phyloP scores from a whole-genome alignment of 1,140 invertebrate genomes.

The Drosophila biarmipes region DNA sequence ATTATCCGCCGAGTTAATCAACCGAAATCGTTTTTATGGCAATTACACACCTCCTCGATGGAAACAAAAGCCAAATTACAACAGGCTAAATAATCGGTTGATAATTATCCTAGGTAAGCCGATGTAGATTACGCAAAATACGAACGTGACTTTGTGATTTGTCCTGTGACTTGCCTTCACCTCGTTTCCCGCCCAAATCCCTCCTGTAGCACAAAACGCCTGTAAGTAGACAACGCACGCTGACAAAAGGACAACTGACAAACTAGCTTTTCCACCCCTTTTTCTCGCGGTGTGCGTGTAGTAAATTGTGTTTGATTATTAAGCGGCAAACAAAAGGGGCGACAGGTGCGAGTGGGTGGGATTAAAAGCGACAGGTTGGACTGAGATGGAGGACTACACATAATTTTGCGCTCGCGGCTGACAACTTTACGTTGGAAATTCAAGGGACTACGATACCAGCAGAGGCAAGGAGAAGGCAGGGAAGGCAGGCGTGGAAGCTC shows the following conservation, averaged over 20 bases:
- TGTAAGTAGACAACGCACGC: conserved; percentile 20
- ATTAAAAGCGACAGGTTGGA: not conserved
- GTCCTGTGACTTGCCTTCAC: conserved; percentile 17
- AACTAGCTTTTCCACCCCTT: conserved; percentile 3
- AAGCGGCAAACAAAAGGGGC: conserved; percentile 32
- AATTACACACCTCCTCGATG: conserved; percentile 14
- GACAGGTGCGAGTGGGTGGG: conserved; percentile 23
- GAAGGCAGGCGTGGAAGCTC: not conserved
- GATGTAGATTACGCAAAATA: conserved; percentile 41
- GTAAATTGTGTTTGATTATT: conserved; percentile 55
- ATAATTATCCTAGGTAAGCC: conserved; percentile 52
- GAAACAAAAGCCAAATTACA: conserved; percentile 6
- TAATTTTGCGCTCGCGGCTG: conserved; percentile 49
- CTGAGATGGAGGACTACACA: conserved; percentile 21
- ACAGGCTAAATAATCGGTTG: conserved; percentile 22
- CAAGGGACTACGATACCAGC: conserved; percentile 13
- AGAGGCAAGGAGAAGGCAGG: not conserved
- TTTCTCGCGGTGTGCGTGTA: conserved; percentile 9
- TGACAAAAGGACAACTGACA: conserved; percentile 27
- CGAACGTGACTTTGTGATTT: conserved; percentile 36
- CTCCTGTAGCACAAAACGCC: not conserved
- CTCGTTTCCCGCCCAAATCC: not conserved
- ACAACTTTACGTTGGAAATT: conserved; percentile 61
- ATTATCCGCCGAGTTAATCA: conserved; percentile 29
- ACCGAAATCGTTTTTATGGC: conserved; percentile 24